Conservation (phyloP, 1,140 invertebrate genomes). For the Lycorma delicatula region DNA sequence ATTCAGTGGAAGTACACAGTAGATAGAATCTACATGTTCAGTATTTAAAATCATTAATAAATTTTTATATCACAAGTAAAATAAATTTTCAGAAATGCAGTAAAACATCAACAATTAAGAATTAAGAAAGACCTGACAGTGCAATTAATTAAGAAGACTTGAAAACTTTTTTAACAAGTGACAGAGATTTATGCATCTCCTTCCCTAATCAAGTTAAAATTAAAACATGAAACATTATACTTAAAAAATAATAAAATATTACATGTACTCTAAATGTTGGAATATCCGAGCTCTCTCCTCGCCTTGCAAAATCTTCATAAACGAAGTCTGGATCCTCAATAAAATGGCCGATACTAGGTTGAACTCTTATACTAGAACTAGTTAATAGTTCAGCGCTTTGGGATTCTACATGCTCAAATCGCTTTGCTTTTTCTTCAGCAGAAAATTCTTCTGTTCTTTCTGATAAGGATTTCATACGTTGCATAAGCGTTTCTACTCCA, state of each 20-base stretch:
- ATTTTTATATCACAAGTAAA: too few species aligned
- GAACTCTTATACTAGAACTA: conserved; percentile 37
- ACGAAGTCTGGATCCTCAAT: conserved; percentile 68
- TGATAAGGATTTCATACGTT: conserved; percentile 68
- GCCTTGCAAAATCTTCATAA: conserved; percentile 75
- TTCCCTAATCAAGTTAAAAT: neutral
- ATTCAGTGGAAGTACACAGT: too few species aligned
- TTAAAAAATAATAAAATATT: too few species aligned
- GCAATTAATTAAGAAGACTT: too few species aligned
- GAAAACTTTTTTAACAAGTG: too few species aligned
- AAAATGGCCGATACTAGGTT: conserved; percentile 58
- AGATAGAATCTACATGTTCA: too few species aligned
- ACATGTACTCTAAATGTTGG: conserved; percentile 68
- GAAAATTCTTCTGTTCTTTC: conserved; percentile 63
- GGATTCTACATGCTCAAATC: conserved; percentile 67
- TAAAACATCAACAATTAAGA: neutral
- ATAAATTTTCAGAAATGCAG: neutral
- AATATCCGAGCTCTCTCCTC: conserved; percentile 55
- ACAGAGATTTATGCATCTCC: neutral
- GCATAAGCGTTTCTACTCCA: conserved; percentile 66
- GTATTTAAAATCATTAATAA: too few species aligned
- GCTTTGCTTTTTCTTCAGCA: conserved; percentile 63
- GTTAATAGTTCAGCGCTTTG: conserved; percentile 60
- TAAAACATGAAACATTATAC: too few species aligned
- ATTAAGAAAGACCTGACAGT: neutral